Conservation (phyloP, 1,140 invertebrate species). For the Latrodectus geometricus region DNA sequence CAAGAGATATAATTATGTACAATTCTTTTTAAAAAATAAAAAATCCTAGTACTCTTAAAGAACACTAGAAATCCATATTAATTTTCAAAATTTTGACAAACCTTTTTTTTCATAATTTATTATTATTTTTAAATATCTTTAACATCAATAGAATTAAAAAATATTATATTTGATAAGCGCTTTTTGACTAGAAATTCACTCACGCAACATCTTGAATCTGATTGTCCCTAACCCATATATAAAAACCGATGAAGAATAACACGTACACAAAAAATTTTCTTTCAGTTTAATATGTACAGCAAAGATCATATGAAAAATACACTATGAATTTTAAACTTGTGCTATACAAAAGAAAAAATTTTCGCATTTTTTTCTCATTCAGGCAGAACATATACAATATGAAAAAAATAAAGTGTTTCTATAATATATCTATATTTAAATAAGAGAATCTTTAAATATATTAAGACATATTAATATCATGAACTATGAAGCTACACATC, state of each 20-base stretch:
- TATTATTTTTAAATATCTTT: conserved; percentile 33
- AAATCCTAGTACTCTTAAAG: conserved; percentile 52
- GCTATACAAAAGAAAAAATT: conserved; percentile 52
- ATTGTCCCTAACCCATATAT: conserved; percentile 60
- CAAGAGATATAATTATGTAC: conserved; percentile 50
- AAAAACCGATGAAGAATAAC: conserved; percentile 61
- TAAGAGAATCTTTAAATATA: conserved; percentile 57
- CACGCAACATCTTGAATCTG: conserved; percentile 59
- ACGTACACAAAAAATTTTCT: conserved; percentile 46
- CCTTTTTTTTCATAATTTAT: conserved; percentile 28
- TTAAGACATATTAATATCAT: conserved; percentile 42
- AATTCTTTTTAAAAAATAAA: conserved; percentile 57
- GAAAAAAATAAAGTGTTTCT: conserved; percentile 56
- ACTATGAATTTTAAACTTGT: conserved; percentile 60
- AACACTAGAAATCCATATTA: conserved; percentile 32
- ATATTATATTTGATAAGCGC: conserved; percentile 58
- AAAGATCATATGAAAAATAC: conserved; percentile 62
- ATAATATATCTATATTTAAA: conserved; percentile 60
- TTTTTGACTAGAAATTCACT: conserved; percentile 61
- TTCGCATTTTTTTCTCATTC: conserved; percentile 23
- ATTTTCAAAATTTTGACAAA: conserved; percentile 57
- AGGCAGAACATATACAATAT: conserved; percentile 42
- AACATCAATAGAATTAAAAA: conserved; percentile 60
- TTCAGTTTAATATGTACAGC: conserved; percentile 59
- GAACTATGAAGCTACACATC: conserved; percentile 59